A percentile compares a stretch with the other conserved stretches of the same genome.
phyloP scores from a whole-genome alignment of 2,888 invertebrate species.

The Xanthorhoe spadicearia region DNA sequence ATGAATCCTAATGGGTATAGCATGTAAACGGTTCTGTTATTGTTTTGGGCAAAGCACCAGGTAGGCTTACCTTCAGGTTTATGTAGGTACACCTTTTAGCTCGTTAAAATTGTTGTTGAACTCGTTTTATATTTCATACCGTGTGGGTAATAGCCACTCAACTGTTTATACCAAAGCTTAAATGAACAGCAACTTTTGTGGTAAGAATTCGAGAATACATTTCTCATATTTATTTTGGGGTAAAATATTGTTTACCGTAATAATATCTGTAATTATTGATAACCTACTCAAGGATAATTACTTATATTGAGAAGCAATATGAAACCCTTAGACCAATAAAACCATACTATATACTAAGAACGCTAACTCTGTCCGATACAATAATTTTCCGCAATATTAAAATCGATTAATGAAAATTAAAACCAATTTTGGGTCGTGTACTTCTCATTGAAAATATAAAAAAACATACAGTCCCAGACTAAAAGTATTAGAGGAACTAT shows the following conservation, averaged over 20 bases:
- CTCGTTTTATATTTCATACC: slow-evolving; percentile 31
- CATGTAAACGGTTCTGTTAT: slow-evolving; percentile 43
- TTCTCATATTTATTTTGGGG: background rate
- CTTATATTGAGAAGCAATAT: background rate
- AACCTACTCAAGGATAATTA: slow-evolving; percentile 3
- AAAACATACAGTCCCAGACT: slow-evolving; percentile 7
- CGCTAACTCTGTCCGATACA: background rate
- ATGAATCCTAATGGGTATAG: slow-evolving; percentile 42
- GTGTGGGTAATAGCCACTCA: slow-evolving; percentile 26
- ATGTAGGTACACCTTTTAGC: slow-evolving; percentile 40
- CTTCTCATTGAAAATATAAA: background rate
- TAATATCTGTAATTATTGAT: background rate
- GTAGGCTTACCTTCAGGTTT: slow-evolving; percentile 39
- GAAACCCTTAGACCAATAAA: background rate
- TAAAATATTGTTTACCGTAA: background rate
- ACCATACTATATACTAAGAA: background rate
- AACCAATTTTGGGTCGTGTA: background rate
- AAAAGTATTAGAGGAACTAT: slow-evolving; percentile 31
- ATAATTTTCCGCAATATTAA: background rate
- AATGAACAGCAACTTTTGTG: slow-evolving; percentile 19
- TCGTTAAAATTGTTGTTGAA: slow-evolving; percentile 43
- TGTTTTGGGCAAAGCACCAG: slow-evolving; percentile 41
- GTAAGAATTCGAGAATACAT: slow-evolving; percentile 6
- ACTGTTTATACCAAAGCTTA: slow-evolving; percentile 22
- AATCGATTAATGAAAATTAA: background rate